Evolutionary conservation across 2,113 vertebrate species (phyloP).

Genomic region (Microcebus ravelobensis): DNA sequence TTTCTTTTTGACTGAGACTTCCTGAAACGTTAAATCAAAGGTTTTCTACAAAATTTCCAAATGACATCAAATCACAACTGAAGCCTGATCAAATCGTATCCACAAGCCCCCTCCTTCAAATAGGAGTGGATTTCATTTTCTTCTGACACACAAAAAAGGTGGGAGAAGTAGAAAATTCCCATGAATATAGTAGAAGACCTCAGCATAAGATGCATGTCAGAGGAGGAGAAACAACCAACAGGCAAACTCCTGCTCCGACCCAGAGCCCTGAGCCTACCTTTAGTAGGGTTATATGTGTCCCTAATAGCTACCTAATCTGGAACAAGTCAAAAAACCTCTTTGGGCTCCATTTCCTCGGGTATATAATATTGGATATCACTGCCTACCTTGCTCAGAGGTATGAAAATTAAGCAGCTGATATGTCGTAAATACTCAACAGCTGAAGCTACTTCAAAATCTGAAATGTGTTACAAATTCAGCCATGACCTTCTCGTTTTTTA

Average conservation of each 20-base stretch:
- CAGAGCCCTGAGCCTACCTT: background rate
- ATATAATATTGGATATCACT: background rate
- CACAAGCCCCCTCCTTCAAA: background rate
- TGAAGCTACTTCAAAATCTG: background rate
- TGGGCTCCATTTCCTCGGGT: background rate
- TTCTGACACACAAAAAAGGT: background rate
- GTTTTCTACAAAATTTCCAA: conserved; percentile 21
- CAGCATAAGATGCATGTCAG: accelerated
- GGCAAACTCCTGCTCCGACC: conserved; percentile 63
- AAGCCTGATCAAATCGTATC: background rate
- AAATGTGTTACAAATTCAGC: conserved; percentile 68
- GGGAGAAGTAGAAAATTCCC: background rate
- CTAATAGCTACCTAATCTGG: background rate
- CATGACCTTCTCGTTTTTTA: background rate
- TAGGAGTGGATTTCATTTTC: background rate
- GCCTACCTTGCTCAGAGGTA: background rate
- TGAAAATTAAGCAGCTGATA: background rate
- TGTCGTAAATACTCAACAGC: background rate
- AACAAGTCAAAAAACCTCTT: background rate
- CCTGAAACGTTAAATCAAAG: background rate
- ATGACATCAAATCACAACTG: background rate
- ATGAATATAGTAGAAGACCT: background rate
- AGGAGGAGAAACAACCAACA: background rate
- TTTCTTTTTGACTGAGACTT: background rate
- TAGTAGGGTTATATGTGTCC: background rate